Percentiles rank a stretch among this genome's conserved stretches.
Conservation (phyloP, 2,113 vertebrate genomes). For the Bucco capensis region DNA sequence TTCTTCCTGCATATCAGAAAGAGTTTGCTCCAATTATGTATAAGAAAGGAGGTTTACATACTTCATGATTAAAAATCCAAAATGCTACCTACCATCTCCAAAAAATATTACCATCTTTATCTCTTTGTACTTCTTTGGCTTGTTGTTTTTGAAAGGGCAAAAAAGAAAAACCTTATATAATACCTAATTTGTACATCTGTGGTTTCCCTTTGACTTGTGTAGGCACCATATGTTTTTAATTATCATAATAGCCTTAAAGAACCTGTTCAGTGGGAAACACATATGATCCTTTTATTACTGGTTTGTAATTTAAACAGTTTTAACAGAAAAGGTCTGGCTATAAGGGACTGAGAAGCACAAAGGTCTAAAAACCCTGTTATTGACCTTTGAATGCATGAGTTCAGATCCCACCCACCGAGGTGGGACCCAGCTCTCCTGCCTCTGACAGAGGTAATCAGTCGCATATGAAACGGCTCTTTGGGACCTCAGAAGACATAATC, state of each 20-base stretch:
- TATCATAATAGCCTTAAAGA: constrained; percentile 90
- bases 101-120: constrained; percentile 37
- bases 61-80: constrained; percentile 64
- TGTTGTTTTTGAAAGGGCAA: constrained; percentile 74
- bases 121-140: constrained; percentile 64
- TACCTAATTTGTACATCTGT: constrained; percentile 89
- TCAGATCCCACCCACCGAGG: constrained; percentile 79
- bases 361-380: constrained; percentile 70
- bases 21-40: constrained; percentile 58
- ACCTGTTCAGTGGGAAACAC: constrained; percentile 83
- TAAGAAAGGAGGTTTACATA: constrained; percentile 59
- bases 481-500: constrained; percentile 71
- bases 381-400: constrained; percentile 75
- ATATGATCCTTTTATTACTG: constrained; percentile 81
- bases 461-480: constrained; percentile 71
- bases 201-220: constrained; percentile 75
- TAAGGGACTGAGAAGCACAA: constrained; percentile 64
- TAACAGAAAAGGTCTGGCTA: constrained; percentile 76
- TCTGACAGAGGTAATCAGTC: constrained; percentile 82
- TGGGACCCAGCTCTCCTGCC: constrained; percentile 53
- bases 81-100: constrained; percentile 51
- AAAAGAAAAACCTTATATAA: constrained; percentile 79
- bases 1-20: background rate
- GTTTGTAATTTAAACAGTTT: constrained; percentile 82
- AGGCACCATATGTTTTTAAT: constrained; percentile 93